Conservation (phyloP, 2,797 vertebrate genomes). For the Brachyalestes nurse region DNA sequence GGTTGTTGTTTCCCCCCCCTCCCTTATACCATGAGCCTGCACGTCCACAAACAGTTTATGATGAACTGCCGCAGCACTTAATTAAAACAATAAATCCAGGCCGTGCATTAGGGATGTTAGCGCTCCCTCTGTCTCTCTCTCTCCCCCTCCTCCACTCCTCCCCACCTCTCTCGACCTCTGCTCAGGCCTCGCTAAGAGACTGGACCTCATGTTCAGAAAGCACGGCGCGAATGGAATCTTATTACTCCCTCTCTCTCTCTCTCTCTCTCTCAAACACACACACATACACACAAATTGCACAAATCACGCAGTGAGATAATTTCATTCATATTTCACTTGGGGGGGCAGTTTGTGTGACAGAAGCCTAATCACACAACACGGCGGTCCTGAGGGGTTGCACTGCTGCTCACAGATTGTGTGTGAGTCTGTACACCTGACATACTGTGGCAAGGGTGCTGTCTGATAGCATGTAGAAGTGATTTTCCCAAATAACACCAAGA, state of each 20-base stretch:
- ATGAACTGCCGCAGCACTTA: conserved; percentile 88
- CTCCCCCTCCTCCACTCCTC: conserved; percentile 71
- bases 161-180: conserved; percentile 62
- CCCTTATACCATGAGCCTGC: conserved; percentile 69
- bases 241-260: conserved; percentile 74
- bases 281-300: conserved; percentile 41
- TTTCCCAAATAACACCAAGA: too few species aligned
- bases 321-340: conserved; percentile 91
- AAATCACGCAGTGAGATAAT: conserved; percentile 84
- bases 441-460: conserved; percentile 22
- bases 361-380: conserved; percentile 55
- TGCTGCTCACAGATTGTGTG: conserved; percentile 32
- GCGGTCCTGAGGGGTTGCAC: conserved; percentile 48
- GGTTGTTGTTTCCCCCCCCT: conserved; percentile 55
- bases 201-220: conserved; percentile 83
- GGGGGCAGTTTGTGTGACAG: conserved; percentile 63
- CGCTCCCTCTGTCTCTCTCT: conserved; percentile 59
- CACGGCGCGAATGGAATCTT: conserved; percentile 79
- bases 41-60: conserved; percentile 91
- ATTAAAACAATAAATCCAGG: conserved; percentile 95
- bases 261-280: conserved; percentile 36
- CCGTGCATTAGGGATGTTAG: conserved; percentile 83
- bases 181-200: conserved; percentile 60
- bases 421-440: conserved; percentile 4
- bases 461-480: conserved; percentile 1